These are phyloP conservation scores for Cirrhinus molitorella DNA, from an alignment of 2,797 vertebrate species.

Conservation along the genomic window DNA sequence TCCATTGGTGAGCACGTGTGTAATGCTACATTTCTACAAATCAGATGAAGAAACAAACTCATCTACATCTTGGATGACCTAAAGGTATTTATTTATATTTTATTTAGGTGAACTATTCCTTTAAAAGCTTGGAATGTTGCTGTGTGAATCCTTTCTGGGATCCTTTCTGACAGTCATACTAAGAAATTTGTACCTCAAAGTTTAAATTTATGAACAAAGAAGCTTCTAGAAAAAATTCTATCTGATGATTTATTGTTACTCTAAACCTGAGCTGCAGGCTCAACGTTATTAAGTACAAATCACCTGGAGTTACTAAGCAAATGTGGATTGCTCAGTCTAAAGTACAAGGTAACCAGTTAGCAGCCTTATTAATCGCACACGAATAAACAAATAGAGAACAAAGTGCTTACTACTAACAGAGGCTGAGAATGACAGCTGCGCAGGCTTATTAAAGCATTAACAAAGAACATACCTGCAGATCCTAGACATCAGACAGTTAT, in stretches of 20 bases:
- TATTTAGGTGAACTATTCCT: background rate
- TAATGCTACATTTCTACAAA: too few species aligned
- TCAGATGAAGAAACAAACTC: too few species aligned
- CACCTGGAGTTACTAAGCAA: background rate
- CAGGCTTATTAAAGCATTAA: conserved; percentile 1
- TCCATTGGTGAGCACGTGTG: background rate
- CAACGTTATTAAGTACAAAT: background rate
- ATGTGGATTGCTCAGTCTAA: background rate
- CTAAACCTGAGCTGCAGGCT: background rate
- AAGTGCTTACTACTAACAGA: background rate
- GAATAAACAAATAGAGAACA: background rate
- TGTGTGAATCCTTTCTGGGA: background rate
- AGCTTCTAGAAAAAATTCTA: background rate
- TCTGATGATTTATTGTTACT: background rate
- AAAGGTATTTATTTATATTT: too few species aligned
- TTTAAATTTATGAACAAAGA: background rate
- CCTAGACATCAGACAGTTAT: background rate
- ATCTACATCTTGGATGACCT: too few species aligned
- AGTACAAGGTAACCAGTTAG: background rate
- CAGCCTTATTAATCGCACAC: background rate
- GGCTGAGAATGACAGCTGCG: background rate
- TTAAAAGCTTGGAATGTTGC: background rate
- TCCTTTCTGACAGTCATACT: background rate
- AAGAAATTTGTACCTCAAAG: background rate
- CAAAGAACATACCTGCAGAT: conserved; percentile 11